These are phyloP conservation scores for Pogonomyrmex californicus DNA, from an alignment of 1,140 invertebrate genomes.

Conservation along the genomic window DNA sequence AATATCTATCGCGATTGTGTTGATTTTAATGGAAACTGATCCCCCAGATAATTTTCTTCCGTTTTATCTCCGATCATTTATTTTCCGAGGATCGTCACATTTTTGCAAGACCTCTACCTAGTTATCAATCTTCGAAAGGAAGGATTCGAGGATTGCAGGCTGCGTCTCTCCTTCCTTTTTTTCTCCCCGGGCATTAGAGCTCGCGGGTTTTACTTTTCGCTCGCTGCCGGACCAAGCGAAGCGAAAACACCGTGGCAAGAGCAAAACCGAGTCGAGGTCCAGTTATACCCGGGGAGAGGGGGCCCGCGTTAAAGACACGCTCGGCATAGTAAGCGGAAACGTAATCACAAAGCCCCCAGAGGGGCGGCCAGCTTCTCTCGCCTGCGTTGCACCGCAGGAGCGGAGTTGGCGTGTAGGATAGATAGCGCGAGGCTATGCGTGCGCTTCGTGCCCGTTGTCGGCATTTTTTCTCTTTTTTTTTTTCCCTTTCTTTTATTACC, in stretches of 20 bases:
- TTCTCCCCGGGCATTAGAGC: background rate
- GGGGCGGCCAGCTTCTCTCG: slow-evolving; percentile 48
- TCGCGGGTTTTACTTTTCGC: slow-evolving; percentile 8
- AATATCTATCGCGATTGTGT: background rate
- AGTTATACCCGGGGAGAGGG: slow-evolving; percentile 65
- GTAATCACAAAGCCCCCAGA: slow-evolving; percentile 68
- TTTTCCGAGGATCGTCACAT: background rate
- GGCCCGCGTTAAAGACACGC: slow-evolving; percentile 70
- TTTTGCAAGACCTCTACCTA: background rate
- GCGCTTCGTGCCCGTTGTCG: background rate
- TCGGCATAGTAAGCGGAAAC: slow-evolving; percentile 73
- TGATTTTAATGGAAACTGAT: background rate
- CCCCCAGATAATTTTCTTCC: background rate
- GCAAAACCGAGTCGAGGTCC: slow-evolving; percentile 65
- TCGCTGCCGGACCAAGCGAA: slow-evolving; percentile 44
- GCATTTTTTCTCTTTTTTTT: background rate
- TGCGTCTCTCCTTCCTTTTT: background rate
- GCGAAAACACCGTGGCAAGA: slow-evolving; percentile 68
- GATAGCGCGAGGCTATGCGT: slow-evolving; percentile 25
- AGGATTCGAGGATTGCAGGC: background rate
- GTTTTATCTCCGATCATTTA: background rate
- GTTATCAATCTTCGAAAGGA: background rate
- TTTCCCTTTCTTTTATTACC: slow-evolving; percentile 20
- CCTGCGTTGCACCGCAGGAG: background rate
- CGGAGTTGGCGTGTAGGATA: background rate